Conservation (phyloP, 2,888 invertebrate species). For the Leucoptera coffeella region DNA sequence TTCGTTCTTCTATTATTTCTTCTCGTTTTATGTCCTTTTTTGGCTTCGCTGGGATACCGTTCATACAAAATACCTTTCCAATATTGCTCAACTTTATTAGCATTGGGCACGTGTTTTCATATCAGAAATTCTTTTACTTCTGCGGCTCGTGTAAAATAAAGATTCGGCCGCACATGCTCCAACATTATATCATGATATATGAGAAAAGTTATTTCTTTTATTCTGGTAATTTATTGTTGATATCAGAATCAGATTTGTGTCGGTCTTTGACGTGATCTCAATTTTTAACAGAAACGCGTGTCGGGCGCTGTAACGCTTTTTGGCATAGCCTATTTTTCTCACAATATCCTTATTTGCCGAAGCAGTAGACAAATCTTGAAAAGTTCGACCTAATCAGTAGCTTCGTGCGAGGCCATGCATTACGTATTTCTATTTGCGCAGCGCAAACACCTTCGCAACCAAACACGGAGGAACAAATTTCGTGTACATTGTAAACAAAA, state of each 20-base stretch:
- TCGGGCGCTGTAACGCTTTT: too few relatives aligned
- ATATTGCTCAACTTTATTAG: constrained; percentile 49
- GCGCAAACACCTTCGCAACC: neutral
- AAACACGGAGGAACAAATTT: constrained; percentile 1
- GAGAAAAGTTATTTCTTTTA: constrained; percentile 22
- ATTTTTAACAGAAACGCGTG: too few relatives aligned
- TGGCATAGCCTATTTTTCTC: too few relatives aligned
- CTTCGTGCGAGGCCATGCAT: too few relatives aligned
- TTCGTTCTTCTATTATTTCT: constrained; percentile 29
- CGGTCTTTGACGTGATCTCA: too few relatives aligned
- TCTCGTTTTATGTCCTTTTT: constrained; percentile 32
- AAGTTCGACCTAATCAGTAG: too few relatives aligned
- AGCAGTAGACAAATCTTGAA: too few relatives aligned
- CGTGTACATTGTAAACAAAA: constrained; percentile 1
- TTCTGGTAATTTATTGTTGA: constrained; percentile 20
- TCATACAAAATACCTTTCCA: constrained; percentile 48
- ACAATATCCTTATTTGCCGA: too few relatives aligned
- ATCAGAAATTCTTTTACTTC: constrained; percentile 39
- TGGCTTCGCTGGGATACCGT: constrained; percentile 37
- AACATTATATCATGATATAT: constrained; percentile 25
- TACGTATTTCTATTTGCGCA: too few relatives aligned
- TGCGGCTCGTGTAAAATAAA: constrained; percentile 28
- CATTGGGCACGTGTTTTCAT: constrained; percentile 45
- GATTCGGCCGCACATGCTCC: constrained; percentile 26
- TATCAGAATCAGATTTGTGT: too few relatives aligned